Evolutionary conservation across 2,888 invertebrate genomes (phyloP), one percentile per base, ranked within the genome.

Genomic region (Lepidonotus clava): DNA sequence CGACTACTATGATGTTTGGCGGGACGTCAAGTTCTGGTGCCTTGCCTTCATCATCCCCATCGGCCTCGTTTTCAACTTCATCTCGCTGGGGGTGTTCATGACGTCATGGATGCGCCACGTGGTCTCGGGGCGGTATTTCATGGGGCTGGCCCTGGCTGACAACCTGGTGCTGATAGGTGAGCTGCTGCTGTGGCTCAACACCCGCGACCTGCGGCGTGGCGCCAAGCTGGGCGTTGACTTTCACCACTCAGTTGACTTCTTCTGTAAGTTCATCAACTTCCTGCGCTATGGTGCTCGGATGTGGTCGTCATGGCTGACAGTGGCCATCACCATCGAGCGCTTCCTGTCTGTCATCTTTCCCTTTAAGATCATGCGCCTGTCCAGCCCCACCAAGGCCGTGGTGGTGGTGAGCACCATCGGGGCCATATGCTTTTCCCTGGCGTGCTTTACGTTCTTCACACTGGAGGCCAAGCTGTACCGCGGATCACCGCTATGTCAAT

Each of bases 1-100:
- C 0, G 84, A 53, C 24, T 66, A 85, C 46, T 85, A 38, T 32
- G 71, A 85, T 24, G 0, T 53, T 8, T 67, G 61, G 66, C 40
- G 85, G 36, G 67, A 85, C 40, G 38, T 85, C 4, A 85, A 71
- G 85, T 85, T 85, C 85, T 85, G 66, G 66, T 51, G 67, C 51
- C 71, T 85, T 18, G 85, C 76, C 24, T 11, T 85, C 40, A 85
- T 85, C 85, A 85, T 85, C n/a, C 85, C 85, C n/a, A 41, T 76
- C 28, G 85, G 85, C 32, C 34, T 85, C 38, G 46, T 71, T 8
- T 71, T 85, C 24, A 85, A 85, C 34, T 41, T 85, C 34, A 46
- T 85, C 21, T 67, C 76, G 21, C 46, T 61, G 8, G 41, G 67
- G 8, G 85, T 85, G n/a, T 85, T 85, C 34, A 18, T 85, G 46